These are phyloP conservation scores for Rosalia funebris DNA, from an alignment of 2,888 invertebrate species.

Conservation along the genomic window DNA sequence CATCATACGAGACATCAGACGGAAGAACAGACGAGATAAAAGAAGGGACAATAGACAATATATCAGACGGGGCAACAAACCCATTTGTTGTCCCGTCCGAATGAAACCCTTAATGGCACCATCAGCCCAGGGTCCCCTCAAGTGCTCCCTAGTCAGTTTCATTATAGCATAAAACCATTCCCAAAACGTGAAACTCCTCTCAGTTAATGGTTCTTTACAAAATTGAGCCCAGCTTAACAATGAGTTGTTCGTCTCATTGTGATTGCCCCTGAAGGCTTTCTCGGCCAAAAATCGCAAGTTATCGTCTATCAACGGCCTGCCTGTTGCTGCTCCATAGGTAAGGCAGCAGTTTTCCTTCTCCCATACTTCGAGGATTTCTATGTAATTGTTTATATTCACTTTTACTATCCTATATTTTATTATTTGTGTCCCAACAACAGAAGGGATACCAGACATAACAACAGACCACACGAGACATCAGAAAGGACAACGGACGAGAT, in stretches of 20 bases:
- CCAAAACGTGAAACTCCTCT: constrained; percentile 98
- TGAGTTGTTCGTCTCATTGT: constrained; percentile 58
- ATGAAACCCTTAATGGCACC: constrained; percentile 92
- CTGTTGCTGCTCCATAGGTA: constrained; percentile 90
- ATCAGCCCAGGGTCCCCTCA: constrained; percentile 92
- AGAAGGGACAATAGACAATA: too few species aligned
- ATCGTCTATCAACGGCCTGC: constrained; percentile 85
- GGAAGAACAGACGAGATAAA: too few species aligned
- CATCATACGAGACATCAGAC: too few species aligned
- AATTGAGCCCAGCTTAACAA: constrained; percentile 93
- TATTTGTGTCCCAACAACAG: too few species aligned
- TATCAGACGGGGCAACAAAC: constrained; percentile 80
- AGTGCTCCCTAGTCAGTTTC: constrained; percentile 94
- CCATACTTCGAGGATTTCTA: too few species aligned
- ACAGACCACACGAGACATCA: too few species aligned
- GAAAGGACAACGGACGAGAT: too few species aligned
- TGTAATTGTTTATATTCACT: too few species aligned
- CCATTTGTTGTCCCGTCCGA: constrained; percentile 95
- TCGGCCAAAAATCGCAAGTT: constrained; percentile 92
- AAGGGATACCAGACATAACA: too few species aligned
- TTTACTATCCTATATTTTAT: too few species aligned
- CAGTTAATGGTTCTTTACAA: constrained; percentile 91
- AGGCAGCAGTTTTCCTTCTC: too few species aligned
- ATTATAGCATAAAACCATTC: constrained; percentile 99
- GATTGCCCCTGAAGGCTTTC: constrained; percentile 81